Percentiles rank a stretch among this genome's conserved stretches.
Conservation (phyloP, 2,888 invertebrate species). For the Lycaena phlaeas region DNA sequence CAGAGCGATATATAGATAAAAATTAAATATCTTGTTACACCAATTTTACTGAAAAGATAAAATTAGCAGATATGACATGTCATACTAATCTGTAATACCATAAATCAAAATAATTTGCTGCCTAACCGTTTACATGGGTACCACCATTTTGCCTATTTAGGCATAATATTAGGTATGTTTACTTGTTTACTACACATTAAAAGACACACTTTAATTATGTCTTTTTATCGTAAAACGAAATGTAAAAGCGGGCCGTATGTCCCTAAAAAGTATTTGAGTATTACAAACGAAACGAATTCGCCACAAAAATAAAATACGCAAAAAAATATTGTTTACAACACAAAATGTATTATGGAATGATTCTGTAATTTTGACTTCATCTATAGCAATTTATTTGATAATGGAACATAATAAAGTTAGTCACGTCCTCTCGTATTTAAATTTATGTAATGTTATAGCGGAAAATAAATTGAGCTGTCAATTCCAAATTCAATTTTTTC, state of each 20-base stretch:
- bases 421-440: background rate
- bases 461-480: background rate
- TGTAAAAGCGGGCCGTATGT: background rate
- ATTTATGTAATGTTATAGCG: background rate
- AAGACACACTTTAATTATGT: background rate
- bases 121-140: no score
- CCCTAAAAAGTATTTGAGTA: background rate
- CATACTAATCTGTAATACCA: no score
- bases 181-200: no score
- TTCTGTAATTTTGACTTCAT: conserved; percentile 4
- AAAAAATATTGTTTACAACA: background rate
- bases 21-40: no score
- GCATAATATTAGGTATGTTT: no score
- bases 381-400: conserved; percentile 4
- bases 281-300: background rate
- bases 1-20: no score
- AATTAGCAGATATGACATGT: no score
- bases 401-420: background rate
- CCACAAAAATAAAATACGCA: background rate
- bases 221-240: background rate
- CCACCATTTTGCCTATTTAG: no score
- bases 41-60: no score
- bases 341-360: background rate
- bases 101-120: no score
- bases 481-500: background rate